Base-by-base conservation (phyloP, 1,140 invertebrate genomes). In the Melanaphis sacchari region DNA sequence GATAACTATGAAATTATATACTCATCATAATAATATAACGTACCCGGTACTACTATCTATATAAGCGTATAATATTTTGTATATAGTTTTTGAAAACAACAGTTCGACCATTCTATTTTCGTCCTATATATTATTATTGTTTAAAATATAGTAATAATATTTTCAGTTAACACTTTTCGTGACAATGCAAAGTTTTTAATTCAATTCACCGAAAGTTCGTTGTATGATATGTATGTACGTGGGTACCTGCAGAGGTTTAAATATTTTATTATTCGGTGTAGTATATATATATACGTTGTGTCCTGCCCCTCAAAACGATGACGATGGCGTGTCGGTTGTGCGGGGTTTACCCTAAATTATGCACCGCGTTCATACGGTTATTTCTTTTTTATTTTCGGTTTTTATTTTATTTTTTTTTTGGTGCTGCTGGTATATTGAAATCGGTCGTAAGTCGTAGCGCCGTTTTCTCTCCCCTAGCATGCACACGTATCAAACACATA, bases 261-360 rank as follows among this genome's bases (percentile, higher is more conserved):
- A 90, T 90, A 90, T 90, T 90, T 90, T 90, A 90, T 90, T 90
- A 59, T 38, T 90, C 52, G 22, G 22, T n/a, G 41, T 41, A 43
- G 1, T 36, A 26, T 88, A 1, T 36, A 88, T 52, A 88, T 49
- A 88, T 88, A 66, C 22, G 4, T 15, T n/a, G 89, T 90, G 40
- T 66, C 26, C 38, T 89, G 88, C 88, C 89, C 89, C 89, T 90
- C 38, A 90, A 90, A 90, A 90, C 89, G 89, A 90, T n/a, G 89
- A 90, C 89, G 89, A 22, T 66, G 89, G 89, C 89, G 89, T 90
- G 89, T 66, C 38, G 52, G 89, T 43, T 5, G 89, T n/a, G 89
- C 52, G 54, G 89, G 89, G 89, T 90, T 90, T 90, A 90, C 89
- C 89, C 89, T 90, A 90, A 90, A 90, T 90, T 90, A 90, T 90